Evolutionary conservation across 2,113 vertebrate species (phyloP).

Genomic region (Pituophis catenifer): DNA sequence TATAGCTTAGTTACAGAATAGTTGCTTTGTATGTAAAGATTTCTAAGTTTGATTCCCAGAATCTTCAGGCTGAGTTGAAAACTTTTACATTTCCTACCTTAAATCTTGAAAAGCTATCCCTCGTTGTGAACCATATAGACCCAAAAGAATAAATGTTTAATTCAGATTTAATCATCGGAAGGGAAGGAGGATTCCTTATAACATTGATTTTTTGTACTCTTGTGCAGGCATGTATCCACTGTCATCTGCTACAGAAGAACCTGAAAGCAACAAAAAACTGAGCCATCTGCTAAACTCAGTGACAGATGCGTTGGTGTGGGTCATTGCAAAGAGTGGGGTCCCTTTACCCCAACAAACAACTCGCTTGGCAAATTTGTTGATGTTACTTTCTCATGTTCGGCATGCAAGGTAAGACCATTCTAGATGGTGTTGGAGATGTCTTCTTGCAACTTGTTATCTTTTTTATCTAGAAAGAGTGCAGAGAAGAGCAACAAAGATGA

Average conservation of each 20-base stretch:
- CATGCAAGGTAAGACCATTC: slow-evolving; percentile 82
- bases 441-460: neutral
- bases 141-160: neutral
- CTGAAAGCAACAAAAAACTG: slow-evolving; percentile 83
- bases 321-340: slow-evolving; percentile 87
- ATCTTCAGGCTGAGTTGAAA: neutral
- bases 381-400: slow-evolving; percentile 94
- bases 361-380: slow-evolving; percentile 87
- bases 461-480: neutral
- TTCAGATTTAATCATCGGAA: neutral
- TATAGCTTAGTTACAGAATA: neutral
- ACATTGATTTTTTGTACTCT: slow-evolving; percentile 12
- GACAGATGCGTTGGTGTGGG: slow-evolving; percentile 92
- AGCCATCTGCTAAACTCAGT: slow-evolving; percentile 84
- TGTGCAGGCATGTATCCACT: slow-evolving; percentile 78
- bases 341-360: slow-evolving; percentile 85
- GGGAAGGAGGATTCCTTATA: neutral
- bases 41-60: neutral
- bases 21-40: neutral
- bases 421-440: neutral
- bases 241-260: slow-evolving; percentile 73
- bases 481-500: too few relatives aligned
- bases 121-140: neutral
- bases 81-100: neutral
- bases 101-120: neutral